These are phyloP conservation scores for Salvator merianae DNA, from an alignment of 2,113 vertebrate genomes.

Conservation along the genomic window DNA sequence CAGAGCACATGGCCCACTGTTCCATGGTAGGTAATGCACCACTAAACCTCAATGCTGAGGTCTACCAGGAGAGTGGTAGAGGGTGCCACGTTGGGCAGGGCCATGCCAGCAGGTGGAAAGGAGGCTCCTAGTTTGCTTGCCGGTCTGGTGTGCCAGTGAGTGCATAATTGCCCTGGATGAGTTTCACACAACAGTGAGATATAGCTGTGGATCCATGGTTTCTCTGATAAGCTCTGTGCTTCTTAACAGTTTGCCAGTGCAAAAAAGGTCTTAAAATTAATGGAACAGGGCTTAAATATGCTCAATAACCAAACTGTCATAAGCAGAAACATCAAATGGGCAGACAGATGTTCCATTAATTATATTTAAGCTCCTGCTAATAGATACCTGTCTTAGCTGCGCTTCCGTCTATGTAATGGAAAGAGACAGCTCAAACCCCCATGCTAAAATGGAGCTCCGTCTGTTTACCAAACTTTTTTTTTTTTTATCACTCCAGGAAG, in stretches of 20 bases:
- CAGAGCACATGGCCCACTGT: no score
- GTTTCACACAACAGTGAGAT: no score
- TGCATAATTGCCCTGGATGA: no score
- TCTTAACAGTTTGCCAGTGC: neutral
- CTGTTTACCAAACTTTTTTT: slow-evolving; percentile 49
- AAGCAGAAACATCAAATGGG: slow-evolving; percentile 15
- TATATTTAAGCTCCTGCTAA: neutral
- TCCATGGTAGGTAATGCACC: no score
- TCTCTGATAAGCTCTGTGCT: no score
- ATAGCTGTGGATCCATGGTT: neutral
- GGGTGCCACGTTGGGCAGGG: no score
- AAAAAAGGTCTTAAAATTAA: neutral
- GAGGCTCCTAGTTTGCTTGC: no score
- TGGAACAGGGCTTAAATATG: neutral
- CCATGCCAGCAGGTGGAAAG: no score
- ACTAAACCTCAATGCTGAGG: no score
- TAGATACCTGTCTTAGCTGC: slow-evolving; percentile 4
- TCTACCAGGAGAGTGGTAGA: no score
- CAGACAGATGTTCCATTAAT: neutral
- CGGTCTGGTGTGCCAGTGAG: no score
- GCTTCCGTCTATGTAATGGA: neutral
- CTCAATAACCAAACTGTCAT: neutral
- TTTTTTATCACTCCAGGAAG: neutral
- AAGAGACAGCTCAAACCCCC: neutral
- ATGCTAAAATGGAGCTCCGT: slow-evolving; percentile 37